Conservation (phyloP, 2,888 invertebrate species). For the Epinotia ramella region DNA sequence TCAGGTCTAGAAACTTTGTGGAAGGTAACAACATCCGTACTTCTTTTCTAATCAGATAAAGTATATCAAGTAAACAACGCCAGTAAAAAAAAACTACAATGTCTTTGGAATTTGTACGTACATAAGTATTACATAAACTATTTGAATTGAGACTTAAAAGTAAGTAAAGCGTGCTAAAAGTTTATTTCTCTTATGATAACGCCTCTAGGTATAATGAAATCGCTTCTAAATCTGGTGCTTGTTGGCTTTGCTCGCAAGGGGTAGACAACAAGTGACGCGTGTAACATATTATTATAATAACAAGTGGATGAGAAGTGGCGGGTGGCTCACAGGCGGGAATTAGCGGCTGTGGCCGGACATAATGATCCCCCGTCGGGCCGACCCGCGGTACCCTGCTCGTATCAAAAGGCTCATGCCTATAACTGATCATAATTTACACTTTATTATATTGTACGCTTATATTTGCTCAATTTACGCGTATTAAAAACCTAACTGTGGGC, state of each 20-base stretch:
- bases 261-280: slow-evolving; percentile 66
- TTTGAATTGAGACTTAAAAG: no score
- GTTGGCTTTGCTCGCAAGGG: slow-evolving; percentile 48
- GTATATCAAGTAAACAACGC: no score
- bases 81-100: no score
- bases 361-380: slow-evolving; percentile 40
- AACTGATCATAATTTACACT: slow-evolving; percentile 28
- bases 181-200: neutral
- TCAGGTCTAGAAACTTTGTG: neutral
- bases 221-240: slow-evolving; percentile 11
- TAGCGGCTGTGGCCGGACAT: slow-evolving; percentile 32
- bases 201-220: neutral
- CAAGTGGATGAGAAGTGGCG: slow-evolving; percentile 53
- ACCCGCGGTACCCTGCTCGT: slow-evolving; percentile 35
- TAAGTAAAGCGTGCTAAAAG: neutral
- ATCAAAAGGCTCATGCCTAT: slow-evolving; percentile 22
- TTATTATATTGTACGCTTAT: slow-evolving; percentile 5
- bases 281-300: slow-evolving; percentile 63
- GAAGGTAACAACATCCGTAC: neutral
- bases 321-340: slow-evolving; percentile 25
- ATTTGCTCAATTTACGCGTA: slow-evolving; percentile 5
- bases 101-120: neutral
- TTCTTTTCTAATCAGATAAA: neutral
- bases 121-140: neutral
- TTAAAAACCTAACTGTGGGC: neutral